Base-by-base conservation (phyloP, 1,140 invertebrate species). In the Arion vulgaris region DNA sequence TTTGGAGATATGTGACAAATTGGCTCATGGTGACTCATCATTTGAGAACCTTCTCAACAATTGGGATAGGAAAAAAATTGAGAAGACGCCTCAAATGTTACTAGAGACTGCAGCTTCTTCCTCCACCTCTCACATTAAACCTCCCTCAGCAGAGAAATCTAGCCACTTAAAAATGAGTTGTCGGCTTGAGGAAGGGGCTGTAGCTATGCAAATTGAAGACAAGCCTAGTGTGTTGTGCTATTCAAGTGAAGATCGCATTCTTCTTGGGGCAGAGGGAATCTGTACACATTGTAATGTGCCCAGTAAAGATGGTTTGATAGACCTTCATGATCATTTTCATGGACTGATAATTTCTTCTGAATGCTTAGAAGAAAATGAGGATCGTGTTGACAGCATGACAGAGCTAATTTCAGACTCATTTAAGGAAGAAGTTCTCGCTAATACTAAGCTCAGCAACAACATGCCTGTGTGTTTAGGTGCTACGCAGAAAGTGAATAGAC, bases 391-490 rank as follows among this genome's bases (percentile, higher is more conserved):
- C 39, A 81, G 57, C 71, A 72, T 82, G 74, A 80, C 82, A 80
- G 69, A 84, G 49, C 74, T 86, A 28, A 73, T 82, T 57, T 86
- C 85, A 57, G 83, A 85, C 41, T 72, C 79, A n/a, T 72, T 72
- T 41, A 78, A 80, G n/a, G 71, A 81, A 26, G 82, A 81, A 77
- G 84, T 84, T 45, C 36, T 86, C 17, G 68, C 77, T n/a, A 81
- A 82, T 38, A 76, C 85, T 32, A 80, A 78, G 68, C 28, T 15
- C 66, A 51, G 45, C 45, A 7, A 41, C 71, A 71, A 51, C 71
- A 72, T 19, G 28, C 26, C 68, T 36, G 39, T 66, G 19, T 53
- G 39, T 32, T n/a, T 62, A 32, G 39, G 72, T 19, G 39, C 72
- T 32, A 76, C 66, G 9, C 79, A 45, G 49, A 80, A 80, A 36